Evolutionary conservation across 35 echinoderm and acorn worm species (phyloP).

Genomic region (Holothuria glaberrima): DNA sequence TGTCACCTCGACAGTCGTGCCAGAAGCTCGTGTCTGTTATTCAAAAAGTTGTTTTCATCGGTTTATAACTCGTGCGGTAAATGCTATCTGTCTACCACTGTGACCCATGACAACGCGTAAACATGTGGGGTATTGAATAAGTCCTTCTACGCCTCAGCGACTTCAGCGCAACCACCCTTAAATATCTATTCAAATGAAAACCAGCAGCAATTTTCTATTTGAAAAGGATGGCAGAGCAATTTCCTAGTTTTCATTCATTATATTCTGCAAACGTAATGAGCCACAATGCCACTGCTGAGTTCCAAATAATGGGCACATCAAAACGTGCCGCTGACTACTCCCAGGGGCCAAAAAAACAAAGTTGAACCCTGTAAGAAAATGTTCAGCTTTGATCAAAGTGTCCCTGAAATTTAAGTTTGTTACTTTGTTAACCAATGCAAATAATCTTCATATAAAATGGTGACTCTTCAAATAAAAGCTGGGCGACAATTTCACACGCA

Average conservation of each 20-base stretch:
- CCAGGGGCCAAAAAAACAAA: conserved; percentile 47
- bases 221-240: conserved; percentile 6
- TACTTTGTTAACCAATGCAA: too few relatives aligned
- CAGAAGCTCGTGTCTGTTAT: too few relatives aligned
- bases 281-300: neutral
- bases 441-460: too few relatives aligned
- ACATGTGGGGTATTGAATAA: neutral
- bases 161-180: neutral
- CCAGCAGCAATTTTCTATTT: neutral
- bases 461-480: too few relatives aligned
- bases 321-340: neutral
- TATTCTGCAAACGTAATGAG: conserved; percentile 1
- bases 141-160: neutral
- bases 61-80: too few relatives aligned
- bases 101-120: conserved; percentile 22
- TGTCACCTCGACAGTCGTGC: too few relatives aligned
- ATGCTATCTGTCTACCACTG: too few relatives aligned
- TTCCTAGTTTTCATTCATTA: neutral
- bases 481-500: too few relatives aligned
- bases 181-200: conserved; percentile 23
- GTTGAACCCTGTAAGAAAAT: neutral
- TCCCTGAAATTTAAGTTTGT: too few relatives aligned
- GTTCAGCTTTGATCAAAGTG: neutral
- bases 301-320: conserved; percentile 7
- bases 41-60: too few relatives aligned